Base-by-base conservation (phyloP, 1,140 invertebrate genomes). In the Apis florea region DNA sequence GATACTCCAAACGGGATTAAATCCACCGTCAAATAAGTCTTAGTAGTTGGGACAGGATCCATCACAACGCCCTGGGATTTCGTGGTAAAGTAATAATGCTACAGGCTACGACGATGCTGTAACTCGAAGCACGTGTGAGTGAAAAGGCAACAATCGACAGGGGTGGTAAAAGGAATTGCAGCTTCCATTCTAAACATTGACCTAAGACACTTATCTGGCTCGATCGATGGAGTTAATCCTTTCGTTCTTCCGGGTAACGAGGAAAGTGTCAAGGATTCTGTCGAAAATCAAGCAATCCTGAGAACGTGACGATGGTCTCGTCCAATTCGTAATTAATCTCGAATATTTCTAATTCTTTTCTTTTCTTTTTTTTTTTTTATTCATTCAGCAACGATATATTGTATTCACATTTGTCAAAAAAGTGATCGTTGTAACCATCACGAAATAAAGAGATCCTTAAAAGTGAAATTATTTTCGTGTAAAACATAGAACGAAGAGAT, bases 141-240 rank as follows among this genome's bases (percentile, higher is more conserved):
- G 75, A 56, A 53, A 76, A 58, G 64, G 61, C 69, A 56, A 64
- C 70, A 67, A 69, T 83, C 79, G 85, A 85, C 84, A 78, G 78
- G 31, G 85, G 75, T 82, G 69, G 53, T 61, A 61, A 84, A 84
- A 63, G 63, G 59, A 75, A 82, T 85, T 79, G 74, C 81, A 80
- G 70, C 59, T 68, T 71, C 68, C 74, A 69, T 63, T 71, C 83
- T 73, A 71, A 73, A 83, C 79, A 63, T 77, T 84, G 82, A 67
- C 54, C 70, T 81, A 87, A 79, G 40, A 81, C 72, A 82, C 71
- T 67, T 71, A 83, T 72, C 71, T 47, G 19, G 69, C 72, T 69
- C 40, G 69, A 51, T 53, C 26, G 68, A 82, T 81, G 51, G 81
- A 74, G 59, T 76, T 86, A 86, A 86, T 86, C 82, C 82, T 31